Evolutionary conservation across 1,140 invertebrate genomes (phyloP), one percentile per base, ranked within the genome.

Genomic region (Belonocnema kinseyi): DNA sequence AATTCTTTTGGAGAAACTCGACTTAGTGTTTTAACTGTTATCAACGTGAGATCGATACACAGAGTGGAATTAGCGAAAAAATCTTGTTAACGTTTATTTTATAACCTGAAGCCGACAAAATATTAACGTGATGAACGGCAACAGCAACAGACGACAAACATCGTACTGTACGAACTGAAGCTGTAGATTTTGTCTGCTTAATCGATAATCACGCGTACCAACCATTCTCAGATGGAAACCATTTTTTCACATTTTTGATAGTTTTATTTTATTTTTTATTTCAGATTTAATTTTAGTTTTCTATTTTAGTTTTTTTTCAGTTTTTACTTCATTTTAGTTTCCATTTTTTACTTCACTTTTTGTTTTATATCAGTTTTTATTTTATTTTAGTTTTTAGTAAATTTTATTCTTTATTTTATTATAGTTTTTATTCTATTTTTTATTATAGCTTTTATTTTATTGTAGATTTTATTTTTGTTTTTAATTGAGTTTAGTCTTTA

Each of bases 61-160:
- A 11, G 7, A 46, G 40, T n/a, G n/a, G 21, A 72, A 56, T 77
- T 72, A 70, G 17, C 46, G 26, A 70, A 50, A 51, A 33, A 51
- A 21, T 72, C 70, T 50, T 16, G 12, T 19, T 40, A 52, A 71
- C 17, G 13, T 21, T 50, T 74, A 74, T 21, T 73, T 33, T 33
- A 51, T 33, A 73, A 73, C 26, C 52, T 73, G 61, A 54, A 46
- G 40, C 52, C 75, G 71, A 19, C 54, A 54, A 50, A 66, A 66
- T n/a, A 40, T 16, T 6, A 33, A 21, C 26, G 61, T 21, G 26
- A 33, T n/a, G 61, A 61, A 70, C 51, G 50, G 14, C 61, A 26
- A 77, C 79, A 73, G 77, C 61, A 26, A 77, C 79, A 73, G 77
- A 73, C 80, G 74, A 80, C 82, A 83, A 76, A 81, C 75, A 78